Evolutionary conservation across 2,888 invertebrate species (phyloP), one percentile per base, ranked within the genome.

Genomic region (Cephus spinipes): DNA sequence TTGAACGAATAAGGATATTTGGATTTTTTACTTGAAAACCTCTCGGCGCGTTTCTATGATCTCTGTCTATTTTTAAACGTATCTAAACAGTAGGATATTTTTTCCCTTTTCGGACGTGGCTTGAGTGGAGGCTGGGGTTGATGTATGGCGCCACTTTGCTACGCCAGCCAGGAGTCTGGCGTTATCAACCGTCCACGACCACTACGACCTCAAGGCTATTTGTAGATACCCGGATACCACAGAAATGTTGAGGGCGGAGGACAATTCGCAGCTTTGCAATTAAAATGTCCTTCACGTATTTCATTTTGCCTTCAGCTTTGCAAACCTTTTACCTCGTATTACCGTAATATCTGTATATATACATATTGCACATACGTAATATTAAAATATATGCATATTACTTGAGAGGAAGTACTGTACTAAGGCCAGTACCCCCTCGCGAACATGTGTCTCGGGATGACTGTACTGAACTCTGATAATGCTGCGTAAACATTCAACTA

Each of bases 221-320:
- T 76, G 78, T 78, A 78, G 75, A 35, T 76, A 75, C 71, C 75
- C 73, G 68, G 69, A 78, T 73, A 78, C 71, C 12, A 55, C 23
- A 55, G 55, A 55, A 55, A 55, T 55, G 55, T 23, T 55, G 55
- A 55, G 23, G 55, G 55, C 15, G 55, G 71, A 75, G 68, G 71
- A 75, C 75, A 69, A 35, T 15, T 55, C 36, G 40, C 78, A 35
- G 73, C 75, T 78, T 76, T 69, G 75, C 78, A 78, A 78, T 78
- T 78, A 78, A 78, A 78, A 78, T 78, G 75, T 78, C 71, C 55
- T 78, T 76, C 68, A 74, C 33, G 78, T 75, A 75, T 78, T 71
- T 55, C 71, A 55, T 40, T 69, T 36, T 23, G 69, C 34, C 73
- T 73, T 76, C 15, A 35, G 36, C 33, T 40, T 12, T 55, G 69